Evolutionary conservation across 1,140 invertebrate species (phyloP).

Genomic region (Himalopsyche phryganea): DNA sequence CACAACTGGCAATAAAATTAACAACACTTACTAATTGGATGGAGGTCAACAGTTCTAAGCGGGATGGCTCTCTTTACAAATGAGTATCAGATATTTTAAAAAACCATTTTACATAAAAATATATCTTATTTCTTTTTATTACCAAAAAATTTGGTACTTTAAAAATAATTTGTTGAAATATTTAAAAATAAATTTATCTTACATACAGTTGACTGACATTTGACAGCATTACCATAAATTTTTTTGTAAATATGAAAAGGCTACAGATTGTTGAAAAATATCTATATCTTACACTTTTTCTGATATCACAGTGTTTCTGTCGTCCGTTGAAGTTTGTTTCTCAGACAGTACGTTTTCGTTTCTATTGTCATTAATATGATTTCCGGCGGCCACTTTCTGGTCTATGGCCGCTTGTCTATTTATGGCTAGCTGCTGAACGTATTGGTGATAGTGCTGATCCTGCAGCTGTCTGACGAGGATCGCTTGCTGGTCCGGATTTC

Average conservation of each 20-base stretch:
- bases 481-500: constrained; percentile 87
- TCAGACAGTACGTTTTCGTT: constrained; percentile 7
- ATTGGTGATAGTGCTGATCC: constrained; percentile 97
- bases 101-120: too few relatives aligned
- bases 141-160: too few relatives aligned
- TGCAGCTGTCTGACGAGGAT: constrained; percentile 89
- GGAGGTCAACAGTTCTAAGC: too few relatives aligned
- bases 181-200: too few relatives aligned
- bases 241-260: background rate
- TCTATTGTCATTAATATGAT: constrained; percentile 5
- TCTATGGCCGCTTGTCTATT: constrained; percentile 49
- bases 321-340: background rate
- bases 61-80: too few relatives aligned
- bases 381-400: constrained; percentile 24
- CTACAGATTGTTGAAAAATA: background rate
- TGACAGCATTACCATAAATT: background rate
- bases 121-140: too few relatives aligned
- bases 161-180: too few relatives aligned
- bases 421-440: constrained; percentile 80
- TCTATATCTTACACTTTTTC: constrained; percentile 9
- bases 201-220: too few relatives aligned
- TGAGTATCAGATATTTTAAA: too few relatives aligned
- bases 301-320: background rate
- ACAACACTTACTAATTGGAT: too few relatives aligned
- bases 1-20: too few relatives aligned